phyloP scores from a whole-genome alignment of 2,888 invertebrate species.

The Neoscelio sp. region DNA sequence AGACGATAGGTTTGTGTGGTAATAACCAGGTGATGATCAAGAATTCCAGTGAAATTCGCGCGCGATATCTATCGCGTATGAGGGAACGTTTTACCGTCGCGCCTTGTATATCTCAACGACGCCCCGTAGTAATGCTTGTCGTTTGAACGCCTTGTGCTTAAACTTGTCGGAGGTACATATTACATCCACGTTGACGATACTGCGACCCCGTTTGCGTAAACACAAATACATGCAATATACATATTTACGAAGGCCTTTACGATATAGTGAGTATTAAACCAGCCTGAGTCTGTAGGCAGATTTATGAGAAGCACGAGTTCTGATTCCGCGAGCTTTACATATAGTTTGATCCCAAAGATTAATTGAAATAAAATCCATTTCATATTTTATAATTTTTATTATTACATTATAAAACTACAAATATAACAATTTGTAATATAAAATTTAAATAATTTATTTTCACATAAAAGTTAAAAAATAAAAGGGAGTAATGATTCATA shows the following conservation, averaged over 20 bases:
- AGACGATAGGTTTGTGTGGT: slow-evolving; percentile 17
- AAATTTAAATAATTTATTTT: too few relatives aligned
- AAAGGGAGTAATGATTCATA: too few relatives aligned
- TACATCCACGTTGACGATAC: slow-evolving; percentile 35
- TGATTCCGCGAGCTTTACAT: slow-evolving; percentile 17
- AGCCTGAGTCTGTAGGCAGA: slow-evolving; percentile 12
- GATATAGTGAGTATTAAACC: slow-evolving; percentile 23
- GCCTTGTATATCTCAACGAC: slow-evolving; percentile 26
- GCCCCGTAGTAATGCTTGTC: slow-evolving; percentile 30
- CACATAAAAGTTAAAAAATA: too few relatives aligned
- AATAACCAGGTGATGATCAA: slow-evolving; percentile 45
- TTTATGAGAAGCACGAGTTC: slow-evolving; percentile 15
- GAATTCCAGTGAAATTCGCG: slow-evolving; percentile 28
- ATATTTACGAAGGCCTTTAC: slow-evolving; percentile 39
- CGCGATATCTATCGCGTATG: slow-evolving; percentile 33
- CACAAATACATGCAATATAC: slow-evolving; percentile 47
- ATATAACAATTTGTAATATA: too few relatives aligned
- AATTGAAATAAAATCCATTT: slow-evolving; percentile 29
- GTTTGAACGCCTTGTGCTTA: slow-evolving; percentile 46
- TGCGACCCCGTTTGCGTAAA: slow-evolving; percentile 31
- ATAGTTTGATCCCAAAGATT: slow-evolving; percentile 8
- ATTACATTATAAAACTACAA: too few relatives aligned
- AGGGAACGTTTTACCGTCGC: slow-evolving; percentile 46
- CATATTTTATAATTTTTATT: too few relatives aligned
- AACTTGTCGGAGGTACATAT: slow-evolving; percentile 42